Percentiles rank a stretch among this genome's conserved stretches.
Evolutionary conservation across 2,888 invertebrate genomes (phyloP).

Genomic region (Ephialtes manifestator): DNA sequence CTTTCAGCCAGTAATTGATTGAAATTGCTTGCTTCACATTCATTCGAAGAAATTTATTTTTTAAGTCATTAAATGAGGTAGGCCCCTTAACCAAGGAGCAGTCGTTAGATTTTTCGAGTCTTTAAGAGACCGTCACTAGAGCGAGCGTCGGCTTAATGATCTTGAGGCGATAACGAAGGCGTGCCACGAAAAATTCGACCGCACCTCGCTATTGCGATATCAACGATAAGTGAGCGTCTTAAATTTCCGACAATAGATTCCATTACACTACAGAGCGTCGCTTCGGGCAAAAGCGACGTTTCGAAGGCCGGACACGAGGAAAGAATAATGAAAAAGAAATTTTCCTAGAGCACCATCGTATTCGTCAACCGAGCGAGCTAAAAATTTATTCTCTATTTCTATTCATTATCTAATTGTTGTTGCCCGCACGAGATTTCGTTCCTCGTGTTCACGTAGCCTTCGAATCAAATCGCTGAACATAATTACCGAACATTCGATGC

Average conservation of each 20-base stretch:
- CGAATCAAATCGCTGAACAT: not conserved
- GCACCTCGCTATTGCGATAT: not conserved
- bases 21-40: not conserved
- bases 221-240: not conserved
- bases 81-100: not conserved
- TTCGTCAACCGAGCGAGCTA: conserved; percentile 37
- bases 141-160: not conserved
- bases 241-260: conserved; percentile 12
- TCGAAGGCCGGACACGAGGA: conserved; percentile 1
- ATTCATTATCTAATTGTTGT: conserved; percentile 38
- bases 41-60: not conserved
- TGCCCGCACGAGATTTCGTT: conserved; percentile 38
- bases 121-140: not conserved
- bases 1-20: no score
- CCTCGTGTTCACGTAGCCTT: not conserved
- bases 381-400: conserved; percentile 39
- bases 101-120: not conserved
- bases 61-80: not conserved
- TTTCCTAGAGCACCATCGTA: conserved; percentile 64
- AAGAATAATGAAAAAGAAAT: conserved; percentile 34
- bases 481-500: conserved; percentile 35
- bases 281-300: conserved; percentile 8
- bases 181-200: not conserved
- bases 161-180: not conserved
- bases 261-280: not conserved